Conservation (phyloP, 2,888 invertebrate genomes). For the Chironomus riparius region DNA sequence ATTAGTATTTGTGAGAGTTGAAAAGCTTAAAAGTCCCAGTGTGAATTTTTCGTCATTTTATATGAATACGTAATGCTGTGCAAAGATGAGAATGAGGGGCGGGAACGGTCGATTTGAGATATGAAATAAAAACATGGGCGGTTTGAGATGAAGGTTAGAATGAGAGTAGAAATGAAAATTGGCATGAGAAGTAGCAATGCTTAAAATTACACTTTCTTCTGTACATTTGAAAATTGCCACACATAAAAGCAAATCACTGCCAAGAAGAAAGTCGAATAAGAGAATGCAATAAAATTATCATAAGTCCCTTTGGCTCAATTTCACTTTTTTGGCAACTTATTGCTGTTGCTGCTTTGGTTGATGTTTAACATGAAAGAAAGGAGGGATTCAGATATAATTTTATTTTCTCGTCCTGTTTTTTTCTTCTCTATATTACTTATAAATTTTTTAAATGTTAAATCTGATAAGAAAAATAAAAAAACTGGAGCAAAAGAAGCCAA, state of each 20-base stretch:
- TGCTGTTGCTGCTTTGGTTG: not conserved
- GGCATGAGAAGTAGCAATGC: not conserved
- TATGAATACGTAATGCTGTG: not conserved
- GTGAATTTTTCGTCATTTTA: not conserved
- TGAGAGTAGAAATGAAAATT: not conserved
- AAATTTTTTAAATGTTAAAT: too few species aligned
- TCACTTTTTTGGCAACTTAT: not conserved
- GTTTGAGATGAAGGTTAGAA: too few species aligned
- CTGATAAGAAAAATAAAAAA: too few species aligned
- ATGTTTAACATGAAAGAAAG: not conserved
- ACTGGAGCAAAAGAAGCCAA: too few species aligned
- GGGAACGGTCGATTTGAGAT: not conserved
- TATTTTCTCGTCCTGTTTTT: not conserved
- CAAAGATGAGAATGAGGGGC: not conserved
- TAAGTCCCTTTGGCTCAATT: constrained; percentile 24
- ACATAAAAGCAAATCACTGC: not conserved
- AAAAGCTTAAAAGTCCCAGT: not conserved
- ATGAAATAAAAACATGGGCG: not conserved
- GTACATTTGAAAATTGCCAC: not conserved
- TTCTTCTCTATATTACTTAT: not conserved
- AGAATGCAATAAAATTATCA: constrained; percentile 23
- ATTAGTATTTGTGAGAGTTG: not conserved
- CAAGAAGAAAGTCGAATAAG: not conserved
- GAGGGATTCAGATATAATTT: not conserved
- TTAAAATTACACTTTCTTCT: not conserved